These are phyloP conservation scores for Noctua janthina DNA, from an alignment of 2,888 invertebrate genomes.

Conservation along the genomic window DNA sequence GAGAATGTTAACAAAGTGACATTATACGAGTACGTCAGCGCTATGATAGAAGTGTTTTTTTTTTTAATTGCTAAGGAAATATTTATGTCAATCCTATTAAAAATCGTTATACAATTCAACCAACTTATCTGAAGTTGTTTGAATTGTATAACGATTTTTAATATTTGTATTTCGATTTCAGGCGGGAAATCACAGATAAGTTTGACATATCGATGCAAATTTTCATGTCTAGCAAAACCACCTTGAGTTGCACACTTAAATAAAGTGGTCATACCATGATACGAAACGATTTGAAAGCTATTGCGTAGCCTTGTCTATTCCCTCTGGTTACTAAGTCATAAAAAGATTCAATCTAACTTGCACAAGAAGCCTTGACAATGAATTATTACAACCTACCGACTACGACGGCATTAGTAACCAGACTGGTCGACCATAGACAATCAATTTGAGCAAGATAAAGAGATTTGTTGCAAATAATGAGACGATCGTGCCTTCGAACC, in stretches of 20 bases:
- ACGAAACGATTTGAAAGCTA: too few relatives aligned
- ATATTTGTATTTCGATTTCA: too few relatives aligned
- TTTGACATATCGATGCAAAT: background rate
- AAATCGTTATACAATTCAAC: background rate
- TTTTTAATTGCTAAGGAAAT: background rate
- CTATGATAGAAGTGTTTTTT: background rate
- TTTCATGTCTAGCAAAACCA: background rate
- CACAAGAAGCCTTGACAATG: conserved; percentile 40
- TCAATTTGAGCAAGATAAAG: conserved; percentile 45
- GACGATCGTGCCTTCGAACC: conserved; percentile 44
- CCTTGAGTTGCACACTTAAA: background rate
- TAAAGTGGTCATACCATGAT: background rate
- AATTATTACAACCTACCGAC: conserved; percentile 25
- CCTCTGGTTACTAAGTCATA: background rate
- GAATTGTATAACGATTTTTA: too few relatives aligned
- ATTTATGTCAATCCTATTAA: background rate
- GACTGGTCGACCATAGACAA: conserved; percentile 33
- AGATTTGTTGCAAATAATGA: conserved; percentile 56
- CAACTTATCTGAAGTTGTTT: background rate
- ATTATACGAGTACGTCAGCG: background rate
- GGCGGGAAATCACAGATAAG: background rate
- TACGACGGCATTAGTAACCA: background rate
- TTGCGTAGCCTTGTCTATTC: background rate
- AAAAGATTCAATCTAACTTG: background rate
- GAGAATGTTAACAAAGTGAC: background rate